Percentiles rank a stretch among this genome's conserved stretches.
Conservation (phyloP, 2,113 vertebrate genomes). For the Danio rerio region DNA sequence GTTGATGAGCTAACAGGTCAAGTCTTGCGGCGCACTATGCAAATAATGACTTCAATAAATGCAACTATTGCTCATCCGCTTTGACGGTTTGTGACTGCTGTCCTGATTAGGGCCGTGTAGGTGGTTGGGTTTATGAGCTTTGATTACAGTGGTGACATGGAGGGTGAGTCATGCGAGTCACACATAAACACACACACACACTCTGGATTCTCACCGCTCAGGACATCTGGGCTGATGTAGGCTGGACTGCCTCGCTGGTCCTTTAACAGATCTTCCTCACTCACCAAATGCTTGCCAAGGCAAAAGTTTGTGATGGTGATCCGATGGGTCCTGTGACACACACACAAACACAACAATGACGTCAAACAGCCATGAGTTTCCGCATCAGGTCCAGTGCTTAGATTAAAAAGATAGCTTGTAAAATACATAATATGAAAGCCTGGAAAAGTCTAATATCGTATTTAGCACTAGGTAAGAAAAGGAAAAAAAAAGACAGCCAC, state of each 20-base stretch:
- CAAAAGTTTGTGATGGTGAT: constrained; percentile 99
- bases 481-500: not conserved
- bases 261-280: constrained; percentile 96
- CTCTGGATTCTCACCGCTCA: constrained; percentile 84
- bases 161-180: constrained; percentile 30
- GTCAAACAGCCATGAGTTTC: not conserved
- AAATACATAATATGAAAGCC: not conserved
- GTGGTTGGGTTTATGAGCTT: constrained; percentile 52
- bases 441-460: not conserved
- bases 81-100: constrained; percentile 23
- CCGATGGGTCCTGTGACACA: constrained; percentile 86
- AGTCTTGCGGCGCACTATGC: constrained; percentile 7
- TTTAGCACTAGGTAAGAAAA: not conserved
- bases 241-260: constrained; percentile 98
- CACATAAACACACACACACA: not conserved
- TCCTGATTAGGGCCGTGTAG: constrained; percentile 25
- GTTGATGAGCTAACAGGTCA: constrained; percentile 14
- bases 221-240: constrained; percentile 97
- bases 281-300: constrained; percentile 97
- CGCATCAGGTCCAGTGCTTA: not conserved
- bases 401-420: not conserved
- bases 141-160: constrained; percentile 48
- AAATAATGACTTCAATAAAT: constrained; percentile 13
- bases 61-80: constrained; percentile 5
- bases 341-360: not conserved